Evolutionary conservation across 2,113 vertebrate species (phyloP).

Genomic region (Triplophysa dalaica): DNA sequence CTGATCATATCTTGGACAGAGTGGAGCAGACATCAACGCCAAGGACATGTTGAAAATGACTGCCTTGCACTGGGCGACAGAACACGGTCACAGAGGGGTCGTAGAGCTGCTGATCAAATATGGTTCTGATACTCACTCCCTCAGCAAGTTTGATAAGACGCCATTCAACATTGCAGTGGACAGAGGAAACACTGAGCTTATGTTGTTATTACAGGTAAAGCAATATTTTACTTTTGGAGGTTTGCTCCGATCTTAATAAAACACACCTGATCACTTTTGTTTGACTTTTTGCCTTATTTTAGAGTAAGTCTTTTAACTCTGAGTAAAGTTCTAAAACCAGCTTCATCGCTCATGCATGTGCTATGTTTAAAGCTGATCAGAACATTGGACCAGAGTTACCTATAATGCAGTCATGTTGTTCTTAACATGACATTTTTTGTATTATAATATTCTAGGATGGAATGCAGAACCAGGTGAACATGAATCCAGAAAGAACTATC

Average conservation of each 20-base stretch:
- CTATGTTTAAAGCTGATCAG: too few relatives aligned
- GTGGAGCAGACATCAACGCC: slow-evolving; percentile 74
- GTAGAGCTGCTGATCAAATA: slow-evolving; percentile 72
- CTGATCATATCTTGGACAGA: slow-evolving; percentile 59
- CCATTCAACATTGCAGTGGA: slow-evolving; percentile 81
- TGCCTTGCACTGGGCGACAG: slow-evolving; percentile 76
- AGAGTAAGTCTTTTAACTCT: background rate
- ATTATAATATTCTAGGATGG: slow-evolving; percentile 68
- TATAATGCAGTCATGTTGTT: too few relatives aligned
- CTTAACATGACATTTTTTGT: too few relatives aligned
- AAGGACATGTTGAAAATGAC: slow-evolving; percentile 83
- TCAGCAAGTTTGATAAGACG: slow-evolving; percentile 82
- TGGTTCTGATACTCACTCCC: slow-evolving; percentile 73
- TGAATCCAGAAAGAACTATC: slow-evolving; percentile 46
- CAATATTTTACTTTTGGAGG: background rate
- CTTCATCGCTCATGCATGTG: too few relatives aligned
- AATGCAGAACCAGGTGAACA: slow-evolving; percentile 71
- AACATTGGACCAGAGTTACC: too few relatives aligned
- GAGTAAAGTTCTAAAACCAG: too few relatives aligned
- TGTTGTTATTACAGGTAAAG: slow-evolving; percentile 78
- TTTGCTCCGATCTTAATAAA: too few relatives aligned
- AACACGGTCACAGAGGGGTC: slow-evolving; percentile 72
- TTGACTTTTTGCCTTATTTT: background rate
- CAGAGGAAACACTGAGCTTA: slow-evolving; percentile 75
- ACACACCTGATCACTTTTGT: too few relatives aligned